Evolutionary conservation across 2,888 invertebrate genomes (phyloP).

Genomic region (Quadriops clusia): DNA sequence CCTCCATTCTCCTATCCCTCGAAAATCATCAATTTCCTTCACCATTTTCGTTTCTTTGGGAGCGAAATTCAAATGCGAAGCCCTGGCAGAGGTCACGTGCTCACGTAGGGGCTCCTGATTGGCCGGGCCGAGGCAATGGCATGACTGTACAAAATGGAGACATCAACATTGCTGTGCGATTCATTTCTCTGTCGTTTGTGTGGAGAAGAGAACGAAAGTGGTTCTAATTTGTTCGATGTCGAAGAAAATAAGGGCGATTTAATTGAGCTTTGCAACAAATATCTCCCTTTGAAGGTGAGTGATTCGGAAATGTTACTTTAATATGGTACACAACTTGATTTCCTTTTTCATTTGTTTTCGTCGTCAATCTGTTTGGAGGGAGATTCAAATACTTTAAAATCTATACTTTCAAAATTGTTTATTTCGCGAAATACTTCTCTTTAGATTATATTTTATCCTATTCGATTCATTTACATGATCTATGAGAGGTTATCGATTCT

Average conservation of each 20-base stretch:
- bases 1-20: too few species aligned
- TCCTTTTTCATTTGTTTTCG: constrained; percentile 22
- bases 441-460: too few species aligned
- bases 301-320: constrained; percentile 15
- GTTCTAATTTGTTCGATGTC: constrained; percentile 48
- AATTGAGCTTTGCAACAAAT: constrained; percentile 55
- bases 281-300: constrained; percentile 62
- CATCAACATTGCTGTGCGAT: constrained; percentile 43
- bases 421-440: too few species aligned
- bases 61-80: too few species aligned
- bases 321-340: constrained; percentile 28
- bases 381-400: too few species aligned
- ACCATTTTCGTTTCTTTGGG: too few species aligned
- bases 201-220: constrained; percentile 59
- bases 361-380: constrained; percentile 18
- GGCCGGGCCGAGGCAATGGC: constrained; percentile 9
- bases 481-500: too few species aligned
- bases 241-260: constrained; percentile 50
- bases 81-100: constrained; percentile 4
- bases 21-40: too few species aligned
- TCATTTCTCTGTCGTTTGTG: constrained; percentile 65
- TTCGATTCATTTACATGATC: too few species aligned
- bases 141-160: constrained; percentile 29
- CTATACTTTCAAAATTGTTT: too few species aligned
- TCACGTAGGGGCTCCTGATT: constrained; percentile 2